A percentile compares a stretch with the other conserved stretches of the same genome.
Evolutionary conservation across 2,113 vertebrate genomes (phyloP).

Genomic region (Hyperopisus bebe): DNA sequence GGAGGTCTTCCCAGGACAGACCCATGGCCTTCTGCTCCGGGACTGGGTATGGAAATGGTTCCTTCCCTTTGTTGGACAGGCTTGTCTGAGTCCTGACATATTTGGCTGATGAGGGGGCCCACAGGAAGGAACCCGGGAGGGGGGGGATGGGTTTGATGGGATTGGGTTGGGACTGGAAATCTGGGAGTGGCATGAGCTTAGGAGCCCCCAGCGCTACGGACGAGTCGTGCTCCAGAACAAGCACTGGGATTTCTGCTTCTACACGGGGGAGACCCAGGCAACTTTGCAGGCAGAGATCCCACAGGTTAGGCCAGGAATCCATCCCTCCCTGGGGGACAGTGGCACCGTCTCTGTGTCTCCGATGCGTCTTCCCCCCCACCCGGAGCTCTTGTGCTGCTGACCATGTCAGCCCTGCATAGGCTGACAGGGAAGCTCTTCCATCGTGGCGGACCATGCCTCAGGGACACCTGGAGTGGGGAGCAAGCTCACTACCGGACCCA

Average conservation of each 20-base stretch:
- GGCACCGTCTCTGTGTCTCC: neutral
- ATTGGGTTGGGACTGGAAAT: conserved; percentile 51
- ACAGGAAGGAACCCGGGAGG: conserved; percentile 50
- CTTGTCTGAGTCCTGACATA: neutral
- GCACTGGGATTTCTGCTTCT: neutral
- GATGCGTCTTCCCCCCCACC: neutral
- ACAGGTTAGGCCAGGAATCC: neutral
- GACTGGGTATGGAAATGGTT: neutral
- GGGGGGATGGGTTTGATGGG: conserved; percentile 41
- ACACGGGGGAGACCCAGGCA: neutral
- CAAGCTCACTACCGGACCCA: conserved; percentile 44
- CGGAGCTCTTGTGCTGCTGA: neutral
- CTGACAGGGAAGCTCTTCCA: conserved; percentile 60
- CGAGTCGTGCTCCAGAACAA: conserved; percentile 20
- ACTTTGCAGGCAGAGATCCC: neutral
- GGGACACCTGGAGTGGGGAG: conserved; percentile 44
- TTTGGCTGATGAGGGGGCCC: conserved; percentile 28
- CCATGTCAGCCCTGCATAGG: conserved; percentile 61
- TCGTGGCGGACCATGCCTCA: conserved; percentile 49
- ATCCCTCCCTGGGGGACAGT: neutral
- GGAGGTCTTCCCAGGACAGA: neutral
- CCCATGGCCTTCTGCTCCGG: neutral
- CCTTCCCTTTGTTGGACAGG: neutral
- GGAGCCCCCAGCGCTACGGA: conserved; percentile 46
- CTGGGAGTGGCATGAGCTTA: conserved; percentile 35